Evolutionary conservation across 1,140 invertebrate species (phyloP), one percentile per base, ranked within the genome.

Genomic region (Acromyrmex echinatior): DNA sequence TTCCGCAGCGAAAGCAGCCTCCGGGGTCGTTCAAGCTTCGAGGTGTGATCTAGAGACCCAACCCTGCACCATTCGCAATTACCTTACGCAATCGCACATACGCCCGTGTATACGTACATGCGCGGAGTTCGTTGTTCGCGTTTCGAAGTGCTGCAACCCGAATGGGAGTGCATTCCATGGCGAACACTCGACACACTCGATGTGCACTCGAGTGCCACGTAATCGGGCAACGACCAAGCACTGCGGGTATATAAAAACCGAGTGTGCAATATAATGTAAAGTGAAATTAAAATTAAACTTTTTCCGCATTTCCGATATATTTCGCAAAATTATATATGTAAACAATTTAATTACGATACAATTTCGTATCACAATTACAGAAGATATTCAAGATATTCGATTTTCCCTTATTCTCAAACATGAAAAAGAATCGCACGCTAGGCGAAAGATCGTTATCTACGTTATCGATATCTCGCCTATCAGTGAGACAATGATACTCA

Each of bases 41-140:
- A 90, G 88, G 89, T 90, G 89, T 78, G 88, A 90, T 90, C 86
- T 66, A 10, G 45, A 62, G 39, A 28, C 16, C 16, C 78, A 63
- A 31, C 76, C 28, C 79, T 63, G 45, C 74, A 39, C 58, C 62
- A 63, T 65, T 70, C 65, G 66, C 77, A 86, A 86, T 87, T 77
- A 63, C 56, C 63, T 84, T 86, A 81, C 76, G 76, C 85, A 79
- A 86, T 66, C 78, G 74, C 71, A 18, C 65, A 45, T 7, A 10
- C 56, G 16, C 6, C 31, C 35, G 2, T 21, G 14, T 70, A 2
- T 4, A 51, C 12, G 16, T 35, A 18, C 25, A 45, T 39, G n/a
- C 45, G 21, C 66, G 49, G 39, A 18, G 31, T 74, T 87, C 80
- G 80, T 84, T 71, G 31, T 62, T 77, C 77, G 76, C 39, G 21